Conservation (phyloP, 2,113 vertebrate genomes). For the Ahaetulla prasina region DNA sequence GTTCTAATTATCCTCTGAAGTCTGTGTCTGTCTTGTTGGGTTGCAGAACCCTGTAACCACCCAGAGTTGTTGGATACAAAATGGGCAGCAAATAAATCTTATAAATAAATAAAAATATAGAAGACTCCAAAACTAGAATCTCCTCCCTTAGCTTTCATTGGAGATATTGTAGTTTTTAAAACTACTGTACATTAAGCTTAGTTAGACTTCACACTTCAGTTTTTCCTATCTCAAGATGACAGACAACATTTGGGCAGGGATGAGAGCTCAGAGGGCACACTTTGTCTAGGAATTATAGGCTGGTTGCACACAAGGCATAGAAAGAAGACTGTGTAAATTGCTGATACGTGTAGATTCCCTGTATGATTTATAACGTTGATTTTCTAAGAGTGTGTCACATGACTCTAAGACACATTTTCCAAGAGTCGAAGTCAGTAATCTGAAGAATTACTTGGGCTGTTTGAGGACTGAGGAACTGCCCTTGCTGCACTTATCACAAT, state of each 20-base stretch:
- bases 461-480: too few relatives aligned
- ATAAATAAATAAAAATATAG: too few relatives aligned
- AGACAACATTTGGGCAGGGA: not conserved
- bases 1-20: too few relatives aligned
- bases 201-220: not conserved
- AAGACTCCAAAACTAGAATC: not conserved
- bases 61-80: too few relatives aligned
- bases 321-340: not conserved
- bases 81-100: too few relatives aligned
- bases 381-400: too few relatives aligned
- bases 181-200: not conserved
- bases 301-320: not conserved
- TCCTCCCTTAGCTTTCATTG: not conserved
- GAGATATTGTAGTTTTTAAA: not conserved
- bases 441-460: too few relatives aligned
- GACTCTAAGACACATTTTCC: too few relatives aligned
- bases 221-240: not conserved
- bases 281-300: not conserved
- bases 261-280: not conserved
- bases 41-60: too few relatives aligned
- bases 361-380: not conserved
- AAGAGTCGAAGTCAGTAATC: not conserved
- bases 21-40: too few relatives aligned
- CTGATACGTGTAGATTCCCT: not conserved
- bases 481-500: too few relatives aligned